Evolutionary conservation across 2,113 vertebrate genomes (phyloP).

Genomic region (Phodopus roborovskii): DNA sequence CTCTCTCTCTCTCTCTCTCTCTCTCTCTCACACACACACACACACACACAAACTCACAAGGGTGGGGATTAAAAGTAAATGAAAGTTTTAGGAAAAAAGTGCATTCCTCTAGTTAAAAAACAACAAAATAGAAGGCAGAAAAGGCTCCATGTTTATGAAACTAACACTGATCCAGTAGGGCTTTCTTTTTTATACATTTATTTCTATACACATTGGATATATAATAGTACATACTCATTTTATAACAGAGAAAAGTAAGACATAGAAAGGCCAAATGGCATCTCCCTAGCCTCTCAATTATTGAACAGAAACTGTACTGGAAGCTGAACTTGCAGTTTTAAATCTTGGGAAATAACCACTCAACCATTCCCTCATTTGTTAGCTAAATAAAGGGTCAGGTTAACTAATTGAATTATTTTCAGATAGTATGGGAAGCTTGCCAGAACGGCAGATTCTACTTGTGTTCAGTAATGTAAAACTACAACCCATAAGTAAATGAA

Average conservation of each 20-base stretch:
- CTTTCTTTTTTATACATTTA: not conserved
- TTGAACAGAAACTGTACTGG: not conserved
- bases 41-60: not conserved
- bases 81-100: not conserved
- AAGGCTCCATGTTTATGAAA: not conserved
- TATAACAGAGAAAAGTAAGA: constrained; percentile 1
- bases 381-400: not conserved
- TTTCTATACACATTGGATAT: not conserved
- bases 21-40: not conserved
- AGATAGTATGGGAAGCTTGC: not conserved
- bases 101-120: not conserved
- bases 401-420: not conserved
- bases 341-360: constrained; percentile 4
- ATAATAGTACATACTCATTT: not conserved
- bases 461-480: not conserved
- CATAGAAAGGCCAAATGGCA: not conserved
- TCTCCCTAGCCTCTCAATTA: not conserved
- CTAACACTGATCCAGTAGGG: not conserved
- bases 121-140: not conserved
- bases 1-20: too few species aligned
- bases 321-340: constrained; percentile 9
- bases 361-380: not conserved
- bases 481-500: not conserved
- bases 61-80: not conserved
- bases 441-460: not conserved